phyloP scores from a whole-genome alignment of 1,140 invertebrate species.

The Zaprionus camerounensis region DNA sequence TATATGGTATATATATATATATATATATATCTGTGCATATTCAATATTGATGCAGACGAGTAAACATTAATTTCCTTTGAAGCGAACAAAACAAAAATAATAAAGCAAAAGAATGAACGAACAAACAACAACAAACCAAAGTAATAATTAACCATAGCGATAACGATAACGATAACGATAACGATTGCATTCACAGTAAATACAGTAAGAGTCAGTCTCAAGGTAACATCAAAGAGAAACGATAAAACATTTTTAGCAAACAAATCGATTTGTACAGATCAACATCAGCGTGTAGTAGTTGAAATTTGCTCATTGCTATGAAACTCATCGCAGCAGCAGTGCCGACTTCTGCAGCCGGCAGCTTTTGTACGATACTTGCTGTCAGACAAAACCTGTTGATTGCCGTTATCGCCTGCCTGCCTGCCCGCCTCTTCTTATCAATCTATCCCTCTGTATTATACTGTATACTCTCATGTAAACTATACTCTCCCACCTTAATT shows the following conservation, averaged over 20 bases:
- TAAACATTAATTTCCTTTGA: constrained; percentile 67
- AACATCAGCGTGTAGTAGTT: constrained; percentile 41
- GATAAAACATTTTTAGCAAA: constrained; percentile 9
- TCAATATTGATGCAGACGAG: constrained; percentile 73
- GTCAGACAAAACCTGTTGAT: constrained; percentile 39
- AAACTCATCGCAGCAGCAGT: constrained; percentile 30
- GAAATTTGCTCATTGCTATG: constrained; percentile 41
- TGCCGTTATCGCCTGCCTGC: not conserved
- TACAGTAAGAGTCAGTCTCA: constrained; percentile 22
- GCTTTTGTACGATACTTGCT: constrained; percentile 26
- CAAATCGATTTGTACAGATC: constrained; percentile 18
- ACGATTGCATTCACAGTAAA: constrained; percentile 30
- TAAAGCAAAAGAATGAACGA: not conserved
- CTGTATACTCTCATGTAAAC: constrained; percentile 20
- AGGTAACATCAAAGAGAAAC: constrained; percentile 35
- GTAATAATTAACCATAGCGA: constrained; percentile 28
- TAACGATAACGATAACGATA: constrained; percentile 42
- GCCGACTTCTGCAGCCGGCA: constrained; percentile 13
- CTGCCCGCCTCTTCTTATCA: not conserved
- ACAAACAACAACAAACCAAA: constrained; percentile 76
- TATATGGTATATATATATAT: constrained; percentile 51
- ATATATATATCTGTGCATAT: constrained; percentile 45
- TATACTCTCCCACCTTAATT: constrained; percentile 22
- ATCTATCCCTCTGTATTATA: constrained; percentile 17
- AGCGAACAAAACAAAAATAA: constrained; percentile 21